Evolutionary conservation across 2,888 invertebrate genomes (phyloP).

Genomic region (Dryobotodes eremita): DNA sequence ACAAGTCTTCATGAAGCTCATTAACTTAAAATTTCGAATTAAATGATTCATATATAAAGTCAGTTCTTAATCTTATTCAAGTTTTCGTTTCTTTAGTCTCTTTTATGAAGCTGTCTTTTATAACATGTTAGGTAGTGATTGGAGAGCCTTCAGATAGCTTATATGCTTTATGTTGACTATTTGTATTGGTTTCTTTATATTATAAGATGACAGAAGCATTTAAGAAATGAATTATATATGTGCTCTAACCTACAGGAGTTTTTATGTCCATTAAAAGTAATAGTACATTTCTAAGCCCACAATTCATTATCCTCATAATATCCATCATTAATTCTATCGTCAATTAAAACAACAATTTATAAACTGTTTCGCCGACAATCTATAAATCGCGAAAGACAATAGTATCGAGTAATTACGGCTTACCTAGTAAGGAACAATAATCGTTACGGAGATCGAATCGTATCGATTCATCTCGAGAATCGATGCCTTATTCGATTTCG

Average conservation of each 20-base stretch:
- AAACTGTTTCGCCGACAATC: constrained; percentile 70
- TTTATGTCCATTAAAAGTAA: not conserved
- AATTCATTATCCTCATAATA: constrained; percentile 25
- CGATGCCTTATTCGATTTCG: constrained; percentile 86
- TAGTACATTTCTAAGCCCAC: not conserved
- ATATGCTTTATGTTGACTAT: not conserved
- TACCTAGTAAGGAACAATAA: constrained; percentile 88
- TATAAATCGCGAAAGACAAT: constrained; percentile 83
- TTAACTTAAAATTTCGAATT: no score
- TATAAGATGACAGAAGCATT: no score
- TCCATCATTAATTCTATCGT: constrained; percentile 65
- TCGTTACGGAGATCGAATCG: constrained; percentile 78
- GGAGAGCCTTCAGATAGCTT: not conserved
- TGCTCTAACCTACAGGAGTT: not conserved
- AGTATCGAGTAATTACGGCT: constrained; percentile 84
- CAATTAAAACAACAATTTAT: constrained; percentile 69
- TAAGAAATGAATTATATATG: no score
- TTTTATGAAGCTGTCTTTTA: no score
- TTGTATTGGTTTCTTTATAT: not conserved
- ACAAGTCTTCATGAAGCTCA: no score
- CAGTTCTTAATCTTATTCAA: no score
- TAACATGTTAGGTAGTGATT: not conserved
- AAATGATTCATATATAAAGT: no score
- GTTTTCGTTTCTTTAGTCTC: no score
- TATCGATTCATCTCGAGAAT: constrained; percentile 81